A percentile compares a stretch with the other conserved stretches of the same genome.
Evolutionary conservation across 2,888 invertebrate species (phyloP).

Genomic region (Pseudococcus jackbeardsleyi): DNA sequence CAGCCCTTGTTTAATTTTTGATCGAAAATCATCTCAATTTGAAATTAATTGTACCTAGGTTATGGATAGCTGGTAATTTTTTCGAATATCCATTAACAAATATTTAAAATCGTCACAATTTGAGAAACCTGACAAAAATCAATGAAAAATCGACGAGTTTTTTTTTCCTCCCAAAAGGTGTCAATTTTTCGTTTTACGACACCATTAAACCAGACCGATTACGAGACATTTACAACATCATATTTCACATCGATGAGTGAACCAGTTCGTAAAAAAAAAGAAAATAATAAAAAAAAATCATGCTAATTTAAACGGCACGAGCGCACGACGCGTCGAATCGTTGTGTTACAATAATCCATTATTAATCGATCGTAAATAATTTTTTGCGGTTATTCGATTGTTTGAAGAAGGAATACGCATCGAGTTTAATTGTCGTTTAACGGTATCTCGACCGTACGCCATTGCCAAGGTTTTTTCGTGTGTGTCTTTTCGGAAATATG

Average conservation of each 20-base stretch:
- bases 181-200: not conserved
- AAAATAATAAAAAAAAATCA: not conserved
- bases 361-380: not conserved
- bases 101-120: too few species aligned
- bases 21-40: too few species aligned
- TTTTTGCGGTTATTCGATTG: not conserved
- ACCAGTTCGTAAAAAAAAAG: not conserved
- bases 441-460: not conserved
- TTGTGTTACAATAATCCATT: not conserved
- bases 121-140: too few species aligned
- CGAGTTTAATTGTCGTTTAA: not conserved
- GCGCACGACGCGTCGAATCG: not conserved
- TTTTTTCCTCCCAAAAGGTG: not conserved
- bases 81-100: too few species aligned
- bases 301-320: not conserved
- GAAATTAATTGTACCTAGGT: too few species aligned
- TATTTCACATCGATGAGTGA: not conserved
- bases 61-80: too few species aligned
- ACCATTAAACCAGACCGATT: not conserved
- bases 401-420: not conserved
- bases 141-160: too few species aligned
- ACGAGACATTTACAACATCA: not conserved
- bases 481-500: not conserved
- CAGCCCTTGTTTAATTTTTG: too few species aligned
- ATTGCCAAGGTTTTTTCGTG: slow-evolving; percentile 11